Conservation (phyloP, 2,113 vertebrate genomes). For the Datnioides undecimradiatus region DNA sequence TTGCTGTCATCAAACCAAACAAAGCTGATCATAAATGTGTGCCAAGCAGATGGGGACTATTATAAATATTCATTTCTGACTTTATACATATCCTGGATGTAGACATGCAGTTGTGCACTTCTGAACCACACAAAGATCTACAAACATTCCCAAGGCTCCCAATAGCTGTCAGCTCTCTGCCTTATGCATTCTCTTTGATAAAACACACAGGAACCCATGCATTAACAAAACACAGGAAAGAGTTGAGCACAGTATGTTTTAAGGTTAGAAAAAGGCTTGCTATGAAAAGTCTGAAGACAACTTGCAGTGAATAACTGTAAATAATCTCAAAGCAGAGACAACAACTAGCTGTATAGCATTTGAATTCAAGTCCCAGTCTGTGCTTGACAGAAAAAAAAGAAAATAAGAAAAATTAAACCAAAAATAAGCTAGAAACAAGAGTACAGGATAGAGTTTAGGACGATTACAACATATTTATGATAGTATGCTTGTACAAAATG, state of each 20-base stretch:
- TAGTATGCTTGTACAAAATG: slow-evolving; percentile 19
- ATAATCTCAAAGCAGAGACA: slow-evolving; percentile 34
- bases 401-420: not conserved
- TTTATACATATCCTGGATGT: slow-evolving; percentile 34
- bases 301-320: slow-evolving; percentile 18
- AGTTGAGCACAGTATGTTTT: slow-evolving; percentile 30
- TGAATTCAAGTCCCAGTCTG: slow-evolving; percentile 23
- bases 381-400: slow-evolving; percentile 2
- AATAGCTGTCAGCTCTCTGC: slow-evolving; percentile 55
- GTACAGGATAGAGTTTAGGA: slow-evolving; percentile 54
- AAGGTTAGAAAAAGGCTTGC: slow-evolving; percentile 16
- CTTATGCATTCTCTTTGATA: slow-evolving; percentile 67
- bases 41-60: slow-evolving; percentile 14
- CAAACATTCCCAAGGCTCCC: slow-evolving; percentile 54
- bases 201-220: slow-evolving; percentile 47
- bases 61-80: slow-evolving; percentile 58
- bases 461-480: slow-evolving; percentile 58
- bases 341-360: not conserved
- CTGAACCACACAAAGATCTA: slow-evolving; percentile 54
- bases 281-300: slow-evolving; percentile 16
- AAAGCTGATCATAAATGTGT: slow-evolving; percentile 30
- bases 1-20: slow-evolving; percentile 35
- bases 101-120: slow-evolving; percentile 46
- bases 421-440: slow-evolving; percentile 22
- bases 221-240: slow-evolving; percentile 58